A percentile compares a stretch with the other conserved stretches of the same genome.
phyloP scores from a whole-genome alignment of 1,140 invertebrate genomes.

The Sinella curviseta region DNA sequence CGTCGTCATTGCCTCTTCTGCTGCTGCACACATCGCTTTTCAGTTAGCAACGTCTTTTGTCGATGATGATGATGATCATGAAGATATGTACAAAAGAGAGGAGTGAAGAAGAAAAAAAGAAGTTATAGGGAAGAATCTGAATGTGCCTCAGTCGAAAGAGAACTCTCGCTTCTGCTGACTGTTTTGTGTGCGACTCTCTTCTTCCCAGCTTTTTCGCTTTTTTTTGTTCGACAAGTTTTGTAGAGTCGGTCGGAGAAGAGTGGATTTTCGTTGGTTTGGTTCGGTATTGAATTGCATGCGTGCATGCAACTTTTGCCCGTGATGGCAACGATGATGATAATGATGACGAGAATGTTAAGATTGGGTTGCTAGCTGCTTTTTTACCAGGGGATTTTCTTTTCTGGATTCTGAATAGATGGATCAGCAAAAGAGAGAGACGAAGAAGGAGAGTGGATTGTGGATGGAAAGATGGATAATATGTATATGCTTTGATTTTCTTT shows the following conservation, averaged over 20 bases:
- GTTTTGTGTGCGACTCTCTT: no score
- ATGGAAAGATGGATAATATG: neutral
- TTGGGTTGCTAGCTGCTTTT: neutral
- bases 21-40: no score
- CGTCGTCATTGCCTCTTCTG: no score
- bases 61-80: neutral
- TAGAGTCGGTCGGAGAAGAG: neutral
- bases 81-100: no score
- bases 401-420: no score
- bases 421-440: no score
- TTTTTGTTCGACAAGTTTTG: no score
- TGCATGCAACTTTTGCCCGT: conserved; percentile 4
- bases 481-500: neutral
- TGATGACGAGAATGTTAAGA: neutral
- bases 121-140: neutral
- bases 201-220: no score
- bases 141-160: neutral
- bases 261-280: neutral
- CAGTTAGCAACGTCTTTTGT: conserved; percentile 11
- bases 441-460: no score
- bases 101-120: neutral
- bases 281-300: conserved; percentile 5
- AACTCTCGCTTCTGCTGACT: neutral
- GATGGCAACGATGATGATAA: neutral
- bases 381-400: neutral